Evolutionary conservation across 2,797 vertebrate species (phyloP).

Genomic region (Spinus pinus): DNA sequence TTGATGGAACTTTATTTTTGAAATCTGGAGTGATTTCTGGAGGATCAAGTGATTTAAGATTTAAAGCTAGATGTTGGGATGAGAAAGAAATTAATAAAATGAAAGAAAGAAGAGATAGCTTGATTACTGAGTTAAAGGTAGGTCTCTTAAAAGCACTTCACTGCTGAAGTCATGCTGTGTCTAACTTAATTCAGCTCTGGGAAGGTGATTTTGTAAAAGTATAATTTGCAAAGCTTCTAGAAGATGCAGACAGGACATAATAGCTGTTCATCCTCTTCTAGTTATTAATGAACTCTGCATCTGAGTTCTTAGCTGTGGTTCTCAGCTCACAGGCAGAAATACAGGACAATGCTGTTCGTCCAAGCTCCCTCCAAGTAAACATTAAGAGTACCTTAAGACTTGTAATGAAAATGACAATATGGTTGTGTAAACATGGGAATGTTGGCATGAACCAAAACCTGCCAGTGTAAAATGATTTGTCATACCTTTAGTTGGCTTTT

Average conservation of each 20-base stretch:
- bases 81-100: slow-evolving; percentile 85
- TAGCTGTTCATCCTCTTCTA: neutral
- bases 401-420: neutral
- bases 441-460: neutral
- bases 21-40: slow-evolving; percentile 95
- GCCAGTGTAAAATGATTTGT: neutral
- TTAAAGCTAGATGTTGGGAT: slow-evolving; percentile 90
- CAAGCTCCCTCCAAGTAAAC: neutral
- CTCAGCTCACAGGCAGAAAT: neutral
- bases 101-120: slow-evolving; percentile 81
- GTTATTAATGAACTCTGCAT: neutral
- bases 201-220: neutral
- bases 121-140: slow-evolving; percentile 85
- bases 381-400: neutral
- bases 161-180: neutral
- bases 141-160: slow-evolving; percentile 1
- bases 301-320: neutral
- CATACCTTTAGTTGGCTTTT: neutral
- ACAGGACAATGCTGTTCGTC: neutral
- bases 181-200: neutral
- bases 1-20: slow-evolving; percentile 93
- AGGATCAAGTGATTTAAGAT: slow-evolving; percentile 86
- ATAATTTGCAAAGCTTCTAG: neutral
- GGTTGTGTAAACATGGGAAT: neutral
- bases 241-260: neutral